Percentiles rank a stretch among this genome's conserved stretches.
Conservation (phyloP, 2,113 vertebrate species). For the Prunella himalayana region DNA sequence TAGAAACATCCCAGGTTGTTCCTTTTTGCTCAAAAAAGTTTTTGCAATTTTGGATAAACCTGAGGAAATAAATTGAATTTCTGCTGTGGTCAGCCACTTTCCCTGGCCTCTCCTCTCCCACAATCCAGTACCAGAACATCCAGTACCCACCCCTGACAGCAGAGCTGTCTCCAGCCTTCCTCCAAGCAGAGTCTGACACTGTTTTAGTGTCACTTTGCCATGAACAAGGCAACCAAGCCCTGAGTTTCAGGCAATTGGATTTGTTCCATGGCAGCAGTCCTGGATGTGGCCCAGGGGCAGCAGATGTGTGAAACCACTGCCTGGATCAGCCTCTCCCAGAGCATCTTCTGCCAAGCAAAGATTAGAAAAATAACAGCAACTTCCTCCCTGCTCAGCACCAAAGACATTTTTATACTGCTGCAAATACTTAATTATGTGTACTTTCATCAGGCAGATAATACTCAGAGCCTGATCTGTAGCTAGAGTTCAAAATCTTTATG, state of each 20-base stretch:
- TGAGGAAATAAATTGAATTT: background rate
- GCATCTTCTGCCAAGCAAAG: background rate
- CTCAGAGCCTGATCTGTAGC: background rate
- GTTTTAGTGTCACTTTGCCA: background rate
- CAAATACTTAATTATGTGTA: background rate
- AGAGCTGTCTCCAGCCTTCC: background rate
- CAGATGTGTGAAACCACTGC: background rate
- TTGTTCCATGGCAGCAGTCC: background rate
- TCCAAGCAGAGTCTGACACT: fast-evolving
- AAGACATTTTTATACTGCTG: background rate
- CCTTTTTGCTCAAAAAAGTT: background rate
- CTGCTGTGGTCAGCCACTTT: background rate
- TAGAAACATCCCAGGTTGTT: background rate
- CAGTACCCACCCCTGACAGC: background rate
- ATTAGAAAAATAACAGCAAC: background rate
- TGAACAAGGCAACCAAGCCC: background rate
- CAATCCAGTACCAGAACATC: background rate
- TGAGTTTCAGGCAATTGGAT: background rate
- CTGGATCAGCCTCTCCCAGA: background rate
- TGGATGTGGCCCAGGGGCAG: background rate
- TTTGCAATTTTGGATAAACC: background rate
- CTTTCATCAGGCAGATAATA: background rate
- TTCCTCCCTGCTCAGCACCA: background rate
- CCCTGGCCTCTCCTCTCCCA: background rate
- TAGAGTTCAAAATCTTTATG: background rate